Base-by-base conservation (phyloP, 2,888 invertebrate species). In the Shargacucullia verbasci region DNA sequence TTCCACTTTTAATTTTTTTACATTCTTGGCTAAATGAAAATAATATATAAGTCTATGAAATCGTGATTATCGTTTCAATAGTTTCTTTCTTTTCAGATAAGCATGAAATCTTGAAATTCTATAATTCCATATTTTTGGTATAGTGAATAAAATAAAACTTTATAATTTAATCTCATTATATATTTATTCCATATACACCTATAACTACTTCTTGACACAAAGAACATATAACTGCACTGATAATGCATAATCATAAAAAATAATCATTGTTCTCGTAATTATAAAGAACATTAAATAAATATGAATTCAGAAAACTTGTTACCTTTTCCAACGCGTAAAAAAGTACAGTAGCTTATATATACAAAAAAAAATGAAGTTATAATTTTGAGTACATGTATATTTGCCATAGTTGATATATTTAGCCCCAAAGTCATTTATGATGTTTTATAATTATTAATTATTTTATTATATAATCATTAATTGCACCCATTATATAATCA, bases 121-220 rank as follows among this genome's bases (percentile, higher is more conserved):
- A 20, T 25, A 38, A 7, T 39, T 13, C 9, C 14, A 31, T 13
- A 8, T 31, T 47, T 14, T 41, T 48, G 35, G 38, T 31, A n/a
- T 40, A 31, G 31, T 46, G 62, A 72, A 60, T 67, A 59, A 78
- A 68, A 55, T 59, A 69, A 75, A 74, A 59, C 37, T 31, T 40
- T 34, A 46, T 45, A 11, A 50, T 50, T 70, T 61, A 80, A 82
- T 84, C 77, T 81, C 86, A 89, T 89, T 78, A 86, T 91, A 91
- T 92, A 90, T 91, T 91, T 87, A 86, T 87, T 89, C 85, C 91
- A 91, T 92, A 91, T 91, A 92, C 91, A 92, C 91, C 91, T 92
- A 92, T 83, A 83, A 79, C 90, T 92, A 92, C 85, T 87, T 90
- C 87, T 83, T 86, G 87, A 90, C 86, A 89, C 84, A 86, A 86